Evolutionary conservation across 2,888 invertebrate species (phyloP).

Genomic region (Tetanocera ferruginea): DNA sequence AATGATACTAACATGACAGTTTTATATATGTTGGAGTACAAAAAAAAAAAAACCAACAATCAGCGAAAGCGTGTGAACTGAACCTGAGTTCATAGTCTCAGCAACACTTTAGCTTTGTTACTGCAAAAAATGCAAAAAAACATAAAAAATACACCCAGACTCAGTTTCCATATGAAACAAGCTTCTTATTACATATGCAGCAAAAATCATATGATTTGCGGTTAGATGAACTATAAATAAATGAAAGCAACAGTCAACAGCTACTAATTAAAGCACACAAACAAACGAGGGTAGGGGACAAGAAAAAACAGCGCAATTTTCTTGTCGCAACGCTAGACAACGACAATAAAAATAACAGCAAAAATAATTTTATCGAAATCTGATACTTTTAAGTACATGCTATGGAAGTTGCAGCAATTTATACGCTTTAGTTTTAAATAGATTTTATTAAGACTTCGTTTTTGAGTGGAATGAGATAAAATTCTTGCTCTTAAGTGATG

Average conservation of each 20-base stretch:
- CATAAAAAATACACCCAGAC: not conserved
- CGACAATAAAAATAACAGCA: conserved; percentile 28
- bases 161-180: conserved; percentile 1
- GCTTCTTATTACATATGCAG: conserved; percentile 27
- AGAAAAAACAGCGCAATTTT: not conserved
- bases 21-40: not conserved
- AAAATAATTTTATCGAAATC: conserved; percentile 33
- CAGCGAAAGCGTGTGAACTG: conserved; percentile 70
- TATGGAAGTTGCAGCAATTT: conserved; percentile 33
- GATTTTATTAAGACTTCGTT: no score
- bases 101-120: not conserved
- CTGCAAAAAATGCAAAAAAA: no score
- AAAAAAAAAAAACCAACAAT: conserved; percentile 34
- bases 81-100: conserved; percentile 56
- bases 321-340: conserved; percentile 13
- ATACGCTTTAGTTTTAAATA: not conserved
- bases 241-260: conserved; percentile 18
- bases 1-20: not conserved
- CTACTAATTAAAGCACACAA: conserved; percentile 31
- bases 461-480: no score
- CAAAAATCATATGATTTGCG: conserved; percentile 33
- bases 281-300: not conserved
- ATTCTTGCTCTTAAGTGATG: no score
- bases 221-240: conserved; percentile 23
- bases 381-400: conserved; percentile 9